Evolutionary conservation across 2,888 invertebrate genomes (phyloP), one percentile per base, ranked within the genome.

Genomic region (Malthinus flaveolus): DNA sequence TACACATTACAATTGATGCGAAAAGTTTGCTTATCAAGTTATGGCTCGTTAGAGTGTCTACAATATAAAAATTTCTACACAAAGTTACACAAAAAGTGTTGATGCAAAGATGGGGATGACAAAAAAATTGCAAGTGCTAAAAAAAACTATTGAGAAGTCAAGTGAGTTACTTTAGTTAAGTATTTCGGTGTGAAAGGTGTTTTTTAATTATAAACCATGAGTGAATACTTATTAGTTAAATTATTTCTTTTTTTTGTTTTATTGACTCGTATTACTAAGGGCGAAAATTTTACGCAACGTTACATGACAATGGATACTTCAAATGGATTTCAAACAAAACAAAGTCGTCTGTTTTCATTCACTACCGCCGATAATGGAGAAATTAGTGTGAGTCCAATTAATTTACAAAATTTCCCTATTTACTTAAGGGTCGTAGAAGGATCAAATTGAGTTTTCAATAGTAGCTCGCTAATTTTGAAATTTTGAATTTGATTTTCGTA

Each of bases 291-390:
- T 33, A 66, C 63, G 7, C 44, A 56, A 15, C 54, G 55, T 11
- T 65, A 64, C 46, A 53, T 61, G 47, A 51, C 49, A 15, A 56
- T 47, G 52, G 55, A 32, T 35, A 23, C 5, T 23, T 15, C 39
- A 31, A 37, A 49, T 35, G 15, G 42, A 59, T 67, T 59, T 53
- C 56, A 63, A 45, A 58, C 57, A 10, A 64, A 62, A 34, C 66
- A 69, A 44, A 69, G 80, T 1, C 80, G 81, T 61, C 77, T 86
- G 37, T 75, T 87, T 48, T 80, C 83, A 1, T 87, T 87, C 65
- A 80, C 86, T 66, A 79, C 82, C 0, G 70, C 77, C 1, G 78
- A 83, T 9, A 80, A 83, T 8, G 75, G 71, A 13, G 82, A 84
- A 63, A 79, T 87, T 44, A 76, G 74, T 54, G 87, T 86, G 70